Conservation (phyloP, 2,797 vertebrate species). For the Acipenser ruthenus region DNA sequence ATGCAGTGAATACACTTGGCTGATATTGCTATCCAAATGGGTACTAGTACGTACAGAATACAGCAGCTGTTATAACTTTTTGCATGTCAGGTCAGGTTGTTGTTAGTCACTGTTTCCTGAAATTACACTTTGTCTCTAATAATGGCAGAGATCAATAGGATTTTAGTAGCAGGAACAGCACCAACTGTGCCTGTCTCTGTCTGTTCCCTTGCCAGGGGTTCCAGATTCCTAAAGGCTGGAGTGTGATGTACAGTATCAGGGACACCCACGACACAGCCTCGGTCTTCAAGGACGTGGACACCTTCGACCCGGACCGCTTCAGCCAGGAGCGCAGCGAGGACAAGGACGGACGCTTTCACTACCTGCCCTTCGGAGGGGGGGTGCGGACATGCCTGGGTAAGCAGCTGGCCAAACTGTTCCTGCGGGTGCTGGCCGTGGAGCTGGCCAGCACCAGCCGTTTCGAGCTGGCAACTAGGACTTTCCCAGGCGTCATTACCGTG, state of each 20-base stretch:
- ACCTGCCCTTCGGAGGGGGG: constrained; percentile 88
- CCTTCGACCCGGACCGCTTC: constrained; percentile 90
- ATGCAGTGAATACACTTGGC: no score
- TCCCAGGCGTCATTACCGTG: constrained; percentile 81
- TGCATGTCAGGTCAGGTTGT: no score
- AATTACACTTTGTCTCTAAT: no score
- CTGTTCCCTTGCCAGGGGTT: constrained; percentile 64
- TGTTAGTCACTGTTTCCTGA: no score
- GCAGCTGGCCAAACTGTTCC: constrained; percentile 88
- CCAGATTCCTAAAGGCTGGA: constrained; percentile 96
- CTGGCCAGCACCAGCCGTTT: constrained; percentile 87
- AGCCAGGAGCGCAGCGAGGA: constrained; percentile 81
- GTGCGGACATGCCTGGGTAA: constrained; percentile 93
- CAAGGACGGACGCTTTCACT: constrained; percentile 91
- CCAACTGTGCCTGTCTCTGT: no score
- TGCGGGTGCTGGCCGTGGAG: constrained; percentile 86
- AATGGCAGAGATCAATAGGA: no score
- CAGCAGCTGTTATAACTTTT: no score
- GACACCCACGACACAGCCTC: constrained; percentile 92
- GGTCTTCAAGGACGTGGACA: constrained; percentile 83
- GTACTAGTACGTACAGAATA: no score
- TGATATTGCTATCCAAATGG: no score
- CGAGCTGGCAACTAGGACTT: constrained; percentile 84
- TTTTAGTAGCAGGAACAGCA: background rate
- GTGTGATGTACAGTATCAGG: constrained; percentile 96